A percentile compares a stretch with the other conserved stretches of the same genome.
Evolutionary conservation across 2,888 invertebrate genomes (phyloP).

Genomic region (Theodoxus fluviatilis): DNA sequence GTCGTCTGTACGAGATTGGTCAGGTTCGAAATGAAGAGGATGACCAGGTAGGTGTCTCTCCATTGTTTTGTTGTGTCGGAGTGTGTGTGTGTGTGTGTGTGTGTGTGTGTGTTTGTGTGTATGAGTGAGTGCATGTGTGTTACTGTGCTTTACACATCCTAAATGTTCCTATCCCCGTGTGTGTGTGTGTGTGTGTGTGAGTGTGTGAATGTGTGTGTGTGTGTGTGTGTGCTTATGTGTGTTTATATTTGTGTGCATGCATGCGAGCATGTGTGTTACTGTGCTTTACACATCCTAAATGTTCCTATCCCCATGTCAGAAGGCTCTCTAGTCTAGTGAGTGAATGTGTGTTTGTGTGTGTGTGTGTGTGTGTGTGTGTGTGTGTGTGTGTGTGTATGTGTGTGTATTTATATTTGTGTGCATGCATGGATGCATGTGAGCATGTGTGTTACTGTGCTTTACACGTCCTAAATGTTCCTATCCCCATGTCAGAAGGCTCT

Average conservation of each 20-base stretch:
- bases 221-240: slow-evolving; percentile 13
- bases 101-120: background rate
- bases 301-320: no score
- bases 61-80: background rate
- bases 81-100: no score
- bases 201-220: background rate
- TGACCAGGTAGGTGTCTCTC: slow-evolving; percentile 73
- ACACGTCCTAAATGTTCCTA: background rate
- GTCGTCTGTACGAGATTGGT: slow-evolving; percentile 92
- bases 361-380: slow-evolving; percentile 18
- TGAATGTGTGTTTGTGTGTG: no score
- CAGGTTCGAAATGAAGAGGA: slow-evolving; percentile 86
- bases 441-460: background rate
- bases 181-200: background rate
- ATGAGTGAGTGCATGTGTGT: background rate
- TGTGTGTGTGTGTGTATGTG: slow-evolving; percentile 1
- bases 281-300: no score
- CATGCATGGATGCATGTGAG: background rate
- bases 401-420: background rate
- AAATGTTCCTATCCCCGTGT: background rate
- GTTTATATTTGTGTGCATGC: background rate
- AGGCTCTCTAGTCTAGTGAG: no score
- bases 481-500: background rate
- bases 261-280: no score
- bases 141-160: background rate